A percentile compares a stretch with the other conserved stretches of the same genome.
Conservation (phyloP, 2,888 invertebrate species). For the Anorthoa munda region DNA sequence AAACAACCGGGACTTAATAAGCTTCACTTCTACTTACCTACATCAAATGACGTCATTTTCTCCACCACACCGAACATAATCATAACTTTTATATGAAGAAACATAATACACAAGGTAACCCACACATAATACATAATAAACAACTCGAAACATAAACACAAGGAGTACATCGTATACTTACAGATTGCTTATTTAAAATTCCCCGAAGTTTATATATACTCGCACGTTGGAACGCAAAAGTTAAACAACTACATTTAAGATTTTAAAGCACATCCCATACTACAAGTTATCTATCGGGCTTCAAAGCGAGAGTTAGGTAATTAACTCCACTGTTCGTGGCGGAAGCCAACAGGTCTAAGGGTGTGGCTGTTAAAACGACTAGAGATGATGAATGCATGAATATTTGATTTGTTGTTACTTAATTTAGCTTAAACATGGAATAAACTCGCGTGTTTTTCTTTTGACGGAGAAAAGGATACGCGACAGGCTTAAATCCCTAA, state of each 20-base stretch:
- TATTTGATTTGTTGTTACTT: neutral
- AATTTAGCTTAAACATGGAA: no score
- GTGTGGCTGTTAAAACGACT: conserved; percentile 50
- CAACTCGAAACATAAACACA: conserved; percentile 32
- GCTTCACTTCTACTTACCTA: neutral
- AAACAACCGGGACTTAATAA: neutral
- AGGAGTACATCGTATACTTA: conserved; percentile 33
- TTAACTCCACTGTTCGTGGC: conserved; percentile 71
- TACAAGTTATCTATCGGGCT: conserved; percentile 62
- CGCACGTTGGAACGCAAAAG: conserved; percentile 49
- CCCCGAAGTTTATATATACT: conserved; percentile 45
- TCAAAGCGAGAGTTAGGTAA: conserved; percentile 72
- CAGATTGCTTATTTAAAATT: conserved; percentile 59
- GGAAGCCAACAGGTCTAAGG: conserved; percentile 65
- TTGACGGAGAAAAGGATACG: no score
- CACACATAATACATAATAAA: conserved; percentile 36
- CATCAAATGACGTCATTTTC: conserved; percentile 6
- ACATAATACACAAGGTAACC: conserved; percentile 11
- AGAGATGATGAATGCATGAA: conserved; percentile 1
- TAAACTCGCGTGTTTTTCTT: no score
- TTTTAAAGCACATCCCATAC: conserved; percentile 61
- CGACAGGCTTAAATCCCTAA: no score
- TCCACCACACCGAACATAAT: neutral
- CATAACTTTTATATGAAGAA: conserved; percentile 38
- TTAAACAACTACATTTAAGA: conserved; percentile 65